Base-by-base conservation (phyloP, 2,888 invertebrate species). In the Phorcus lineatus region DNA sequence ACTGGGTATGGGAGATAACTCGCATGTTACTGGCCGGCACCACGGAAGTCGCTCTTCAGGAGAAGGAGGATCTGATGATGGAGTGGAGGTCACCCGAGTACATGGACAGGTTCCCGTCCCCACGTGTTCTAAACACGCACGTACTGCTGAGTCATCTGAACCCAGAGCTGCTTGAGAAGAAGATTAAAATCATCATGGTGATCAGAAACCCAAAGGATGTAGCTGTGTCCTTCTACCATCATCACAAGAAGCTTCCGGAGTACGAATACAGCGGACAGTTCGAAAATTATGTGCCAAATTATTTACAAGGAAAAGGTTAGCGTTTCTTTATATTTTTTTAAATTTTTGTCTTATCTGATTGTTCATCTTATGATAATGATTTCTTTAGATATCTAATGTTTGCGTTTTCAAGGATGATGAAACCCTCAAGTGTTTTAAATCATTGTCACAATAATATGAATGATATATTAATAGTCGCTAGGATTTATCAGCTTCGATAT, bases 211-310 rank as follows among this genome's bases (percentile, higher is more conserved):
- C 80, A 4, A 81, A 81, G 75, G 83, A 83, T 36, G 80, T 81
- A 13, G 81, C 81, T 19, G 83, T 83, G 24, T 83, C 83, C 28
- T 83, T 83, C 70, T 83, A 80, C 40, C 77, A 83, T 24, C 83
- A 83, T 24, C 83, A 83, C 74, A 67, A 54, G 17, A 78, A 78
- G 57, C 80, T 83, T 13, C 66, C 79, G 9, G 83, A 83, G 62
- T 83, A 83, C 40, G 81, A 81, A 17, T 83, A 81, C 66, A 76
- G 22, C 2, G 83, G 83, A 6, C 52, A 53, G 11, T 83, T 81
- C 78, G 70, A 75, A 17, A 47, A 78, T 36, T 83, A 83, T 36
- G 76, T 83, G 4, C 22, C 67, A 1, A 31, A 78, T 6, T 83
- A 81, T 47, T 78, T 83, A 13, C 36, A 75, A 7, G 83, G 83